Evolutionary conservation across 2,888 invertebrate genomes (phyloP).

Genomic region (Tromatobia lineatoria): DNA sequence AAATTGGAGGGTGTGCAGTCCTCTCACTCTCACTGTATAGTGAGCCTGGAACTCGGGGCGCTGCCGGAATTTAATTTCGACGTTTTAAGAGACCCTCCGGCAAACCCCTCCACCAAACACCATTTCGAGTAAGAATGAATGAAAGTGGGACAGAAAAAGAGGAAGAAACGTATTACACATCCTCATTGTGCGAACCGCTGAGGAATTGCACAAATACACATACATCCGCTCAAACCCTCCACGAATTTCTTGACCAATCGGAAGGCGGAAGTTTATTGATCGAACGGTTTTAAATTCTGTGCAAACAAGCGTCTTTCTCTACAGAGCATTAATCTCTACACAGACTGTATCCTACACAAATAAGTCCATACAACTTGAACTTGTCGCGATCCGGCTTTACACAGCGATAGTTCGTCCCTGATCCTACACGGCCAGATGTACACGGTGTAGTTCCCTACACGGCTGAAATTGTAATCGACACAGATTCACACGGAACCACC

Average conservation of each 20-base stretch:
- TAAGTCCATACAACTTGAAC: too few relatives aligned
- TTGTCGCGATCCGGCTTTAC: too few relatives aligned
- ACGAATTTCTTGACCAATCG: conserved; percentile 11
- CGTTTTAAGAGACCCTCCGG: conserved; percentile 78
- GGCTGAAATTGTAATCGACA: too few relatives aligned
- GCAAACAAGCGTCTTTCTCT: neutral
- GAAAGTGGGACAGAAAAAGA: conserved; percentile 17
- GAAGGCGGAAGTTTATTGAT: conserved; percentile 39
- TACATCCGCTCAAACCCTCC: neutral
- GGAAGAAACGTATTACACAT: conserved; percentile 22
- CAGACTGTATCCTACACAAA: too few relatives aligned
- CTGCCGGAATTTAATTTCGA: conserved; percentile 83
- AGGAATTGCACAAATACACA: neutral
- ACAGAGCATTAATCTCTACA: too few relatives aligned
- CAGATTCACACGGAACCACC: too few relatives aligned
- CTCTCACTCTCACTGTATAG: conserved; percentile 72
- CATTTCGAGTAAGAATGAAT: conserved; percentile 37
- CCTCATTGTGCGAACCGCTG: conserved; percentile 15
- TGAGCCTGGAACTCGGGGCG: conserved; percentile 43
- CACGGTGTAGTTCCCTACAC: neutral
- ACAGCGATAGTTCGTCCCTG: too few relatives aligned
- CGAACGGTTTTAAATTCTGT: neutral
- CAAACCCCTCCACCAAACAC: conserved; percentile 30
- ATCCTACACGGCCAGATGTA: neutral
- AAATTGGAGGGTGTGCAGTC: conserved; percentile 69